Conservation (phyloP, 2,113 vertebrate genomes). For the Ardeotis arabs region DNA sequence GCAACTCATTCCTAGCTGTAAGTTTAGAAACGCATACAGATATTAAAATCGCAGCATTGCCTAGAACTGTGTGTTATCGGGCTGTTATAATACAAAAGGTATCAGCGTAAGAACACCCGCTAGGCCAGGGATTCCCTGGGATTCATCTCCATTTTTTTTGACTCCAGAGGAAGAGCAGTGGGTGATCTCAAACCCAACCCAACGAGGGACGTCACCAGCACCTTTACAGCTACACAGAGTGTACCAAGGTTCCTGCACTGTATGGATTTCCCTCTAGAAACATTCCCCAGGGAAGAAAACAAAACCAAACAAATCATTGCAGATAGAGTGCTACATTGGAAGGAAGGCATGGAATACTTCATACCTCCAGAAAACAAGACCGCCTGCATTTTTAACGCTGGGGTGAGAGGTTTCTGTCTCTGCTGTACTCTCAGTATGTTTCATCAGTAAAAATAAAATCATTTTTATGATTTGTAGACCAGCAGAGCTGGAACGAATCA, state of each 20-base stretch:
- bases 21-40: background rate
- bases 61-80: background rate
- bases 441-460: background rate
- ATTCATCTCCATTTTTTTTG: background rate
- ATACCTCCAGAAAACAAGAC: background rate
- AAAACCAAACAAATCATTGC: background rate
- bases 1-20: background rate
- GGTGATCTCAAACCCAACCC: background rate
- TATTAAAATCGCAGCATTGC: background rate
- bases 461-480: background rate
- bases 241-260: background rate
- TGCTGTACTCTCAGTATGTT: background rate
- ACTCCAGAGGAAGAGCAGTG: background rate
- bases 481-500: background rate
- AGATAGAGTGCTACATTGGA: fast-evolving
- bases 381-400: background rate
- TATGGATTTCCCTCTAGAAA: background rate
- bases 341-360: background rate
- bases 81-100: background rate
- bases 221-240: background rate
- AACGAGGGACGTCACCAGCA: background rate
- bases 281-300: background rate
- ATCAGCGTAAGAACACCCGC: background rate
- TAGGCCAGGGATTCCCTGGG: background rate
- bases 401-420: background rate